Conservation (phyloP, 1,140 invertebrate genomes). For the Hydropsyche tenuis region DNA sequence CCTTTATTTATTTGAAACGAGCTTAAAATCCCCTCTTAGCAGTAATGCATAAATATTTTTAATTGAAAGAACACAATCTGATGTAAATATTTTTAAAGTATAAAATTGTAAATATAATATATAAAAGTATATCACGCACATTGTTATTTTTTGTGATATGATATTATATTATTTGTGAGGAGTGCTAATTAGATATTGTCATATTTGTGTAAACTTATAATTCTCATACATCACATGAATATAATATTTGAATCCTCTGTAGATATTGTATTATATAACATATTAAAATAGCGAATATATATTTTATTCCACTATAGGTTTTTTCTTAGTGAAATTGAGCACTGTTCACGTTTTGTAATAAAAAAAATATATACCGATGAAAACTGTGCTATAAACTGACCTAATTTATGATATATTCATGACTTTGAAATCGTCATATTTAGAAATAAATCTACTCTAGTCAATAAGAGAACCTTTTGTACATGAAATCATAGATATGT, state of each 20-base stretch:
- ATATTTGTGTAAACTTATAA: neutral
- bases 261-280: conserved; percentile 28
- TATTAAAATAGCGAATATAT: conserved; percentile 16
- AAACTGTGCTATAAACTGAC: conserved; percentile 10
- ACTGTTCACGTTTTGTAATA: conserved; percentile 16
- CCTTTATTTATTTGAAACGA: conserved; percentile 32
- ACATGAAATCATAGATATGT: conserved; percentile 33
- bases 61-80: neutral
- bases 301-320: conserved; percentile 7
- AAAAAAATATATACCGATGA: too few species aligned
- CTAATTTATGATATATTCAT: conserved; percentile 20
- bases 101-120: neutral
- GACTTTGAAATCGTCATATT: conserved; percentile 5
- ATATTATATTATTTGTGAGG: conserved; percentile 10
- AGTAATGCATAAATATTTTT: conserved; percentile 27
- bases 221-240: neutral
- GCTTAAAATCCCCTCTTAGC: conserved; percentile 36
- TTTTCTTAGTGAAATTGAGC: conserved; percentile 21
- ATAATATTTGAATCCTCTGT: conserved; percentile 16
- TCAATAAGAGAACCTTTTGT: conserved; percentile 27
- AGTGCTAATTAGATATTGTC: conserved; percentile 16
- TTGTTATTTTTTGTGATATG: conserved; percentile 17
- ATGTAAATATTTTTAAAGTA: conserved; percentile 12
- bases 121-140: conserved; percentile 11
- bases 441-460: conserved; percentile 6